A percentile compares a stretch with the other conserved stretches of the same genome.
These are phyloP conservation scores for Oryzias celebensis DNA, from an alignment of 2,113 vertebrate genomes.

Conservation along the genomic window DNA sequence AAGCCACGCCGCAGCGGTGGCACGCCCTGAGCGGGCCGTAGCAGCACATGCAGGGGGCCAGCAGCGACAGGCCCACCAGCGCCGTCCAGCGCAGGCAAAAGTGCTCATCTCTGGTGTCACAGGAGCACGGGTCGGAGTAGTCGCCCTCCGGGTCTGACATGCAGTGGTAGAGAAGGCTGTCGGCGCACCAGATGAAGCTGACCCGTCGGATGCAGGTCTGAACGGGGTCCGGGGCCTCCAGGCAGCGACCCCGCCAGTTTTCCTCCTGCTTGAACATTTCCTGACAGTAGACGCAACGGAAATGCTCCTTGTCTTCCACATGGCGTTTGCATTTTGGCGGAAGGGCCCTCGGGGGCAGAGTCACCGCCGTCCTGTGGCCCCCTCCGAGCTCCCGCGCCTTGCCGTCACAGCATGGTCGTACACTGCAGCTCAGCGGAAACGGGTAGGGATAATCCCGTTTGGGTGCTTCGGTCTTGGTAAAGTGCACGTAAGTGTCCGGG, in stretches of 20 bases:
- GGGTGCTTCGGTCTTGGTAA: constrained; percentile 85
- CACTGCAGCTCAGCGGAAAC: constrained; percentile 71
- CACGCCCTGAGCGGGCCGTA: constrained; percentile 92
- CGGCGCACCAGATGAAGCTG: constrained; percentile 97
- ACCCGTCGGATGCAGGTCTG: constrained; percentile 91
- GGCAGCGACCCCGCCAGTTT: constrained; percentile 88
- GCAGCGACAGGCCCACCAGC: constrained; percentile 89
- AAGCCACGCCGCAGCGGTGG: constrained; percentile 90
- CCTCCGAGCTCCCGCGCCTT: constrained; percentile 77
- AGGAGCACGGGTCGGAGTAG: constrained; percentile 95
- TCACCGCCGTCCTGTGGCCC: constrained; percentile 75
- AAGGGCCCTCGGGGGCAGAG: constrained; percentile 79
- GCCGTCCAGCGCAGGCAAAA: constrained; percentile 96
- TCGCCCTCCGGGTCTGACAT: constrained; percentile 98
- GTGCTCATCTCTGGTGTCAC: constrained; percentile 91
- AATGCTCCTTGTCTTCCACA: constrained; percentile 82
- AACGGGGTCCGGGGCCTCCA: constrained; percentile 90
- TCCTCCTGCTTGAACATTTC: constrained; percentile 92
- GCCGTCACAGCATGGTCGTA: constrained; percentile 68
- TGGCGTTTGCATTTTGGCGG: constrained; percentile 77
- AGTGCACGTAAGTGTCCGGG: constrained; percentile 85
- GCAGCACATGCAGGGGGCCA: constrained; percentile 99
- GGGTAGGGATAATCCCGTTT: constrained; percentile 91
- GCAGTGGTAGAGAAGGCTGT: constrained; percentile 98
- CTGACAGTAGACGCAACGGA: constrained; percentile 90